Percentiles rank a stretch among this genome's conserved stretches.
Conservation (phyloP, 2,113 vertebrate genomes). For the Vulpes lagopus region DNA sequence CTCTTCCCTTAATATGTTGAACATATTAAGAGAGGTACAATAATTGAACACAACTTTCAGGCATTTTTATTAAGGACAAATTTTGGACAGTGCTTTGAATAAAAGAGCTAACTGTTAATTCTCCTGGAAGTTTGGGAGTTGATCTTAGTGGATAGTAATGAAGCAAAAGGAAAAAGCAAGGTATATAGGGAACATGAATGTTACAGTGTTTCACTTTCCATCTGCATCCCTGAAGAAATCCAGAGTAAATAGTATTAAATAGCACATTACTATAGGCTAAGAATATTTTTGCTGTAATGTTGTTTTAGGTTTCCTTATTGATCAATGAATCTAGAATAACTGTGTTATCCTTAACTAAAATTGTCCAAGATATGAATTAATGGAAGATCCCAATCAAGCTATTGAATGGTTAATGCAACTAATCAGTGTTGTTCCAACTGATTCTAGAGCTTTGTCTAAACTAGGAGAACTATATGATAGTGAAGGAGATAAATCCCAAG, state of each 20-base stretch:
- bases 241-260: background rate
- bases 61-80: background rate
- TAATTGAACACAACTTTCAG: background rate
- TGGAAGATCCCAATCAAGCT: constrained; percentile 94
- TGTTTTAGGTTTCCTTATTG: background rate
- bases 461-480: constrained; percentile 93
- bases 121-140: background rate
- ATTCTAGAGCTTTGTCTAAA: constrained; percentile 93
- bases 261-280: background rate
- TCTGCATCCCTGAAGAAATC: background rate
- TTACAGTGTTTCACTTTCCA: background rate
- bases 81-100: background rate
- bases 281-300: background rate
- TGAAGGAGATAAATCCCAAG: constrained; percentile 97
- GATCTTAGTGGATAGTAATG: background rate
- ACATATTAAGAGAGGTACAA: background rate
- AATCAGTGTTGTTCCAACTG: constrained; percentile 94
- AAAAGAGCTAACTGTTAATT: constrained; percentile 1
- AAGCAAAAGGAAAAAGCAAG: constrained; percentile 1
- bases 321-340: constrained; percentile 52
- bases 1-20: background rate
- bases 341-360: constrained; percentile 87
- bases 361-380: constrained; percentile 91
- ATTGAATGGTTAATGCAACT: constrained; percentile 97
- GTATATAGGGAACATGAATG: background rate